phyloP scores from a whole-genome alignment of 1,140 invertebrate genomes.

The Heliothis virescens region DNA sequence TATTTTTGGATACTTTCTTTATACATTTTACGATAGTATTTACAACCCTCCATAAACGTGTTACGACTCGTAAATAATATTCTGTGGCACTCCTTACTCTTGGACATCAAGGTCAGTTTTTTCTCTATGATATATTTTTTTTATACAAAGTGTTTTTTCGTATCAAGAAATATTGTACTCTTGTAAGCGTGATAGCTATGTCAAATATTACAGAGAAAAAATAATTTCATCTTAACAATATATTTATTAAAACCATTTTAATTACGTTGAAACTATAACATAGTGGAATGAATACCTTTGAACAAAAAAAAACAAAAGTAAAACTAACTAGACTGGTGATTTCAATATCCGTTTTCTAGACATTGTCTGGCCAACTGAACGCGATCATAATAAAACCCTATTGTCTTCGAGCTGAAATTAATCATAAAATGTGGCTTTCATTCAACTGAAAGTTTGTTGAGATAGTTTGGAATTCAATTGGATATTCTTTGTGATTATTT shows the following conservation, averaged over 20 bases:
- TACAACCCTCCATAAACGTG: constrained; percentile 7
- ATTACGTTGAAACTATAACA: neutral
- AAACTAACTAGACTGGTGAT: constrained; percentile 7
- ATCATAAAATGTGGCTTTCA: neutral
- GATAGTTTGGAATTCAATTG: neutral
- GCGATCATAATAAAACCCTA: neutral
- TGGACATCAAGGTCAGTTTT: constrained; percentile 13
- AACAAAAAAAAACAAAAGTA: constrained; percentile 17
- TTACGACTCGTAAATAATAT: constrained; percentile 39
- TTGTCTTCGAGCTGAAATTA: neutral
- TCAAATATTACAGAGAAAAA: too few relatives aligned
- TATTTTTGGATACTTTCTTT: too few relatives aligned
- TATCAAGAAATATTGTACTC: too few relatives aligned
- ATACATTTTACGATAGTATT: neutral
- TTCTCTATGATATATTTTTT: too few relatives aligned
- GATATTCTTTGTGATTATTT: neutral
- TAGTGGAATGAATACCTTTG: neutral
- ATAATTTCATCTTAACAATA: neutral
- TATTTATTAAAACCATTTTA: too few relatives aligned
- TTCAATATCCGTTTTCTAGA: constrained; percentile 25
- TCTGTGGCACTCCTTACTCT: constrained; percentile 15
- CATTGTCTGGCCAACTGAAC: constrained; percentile 1
- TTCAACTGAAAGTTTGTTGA: neutral
- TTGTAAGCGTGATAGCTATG: neutral
- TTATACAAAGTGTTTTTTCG: too few relatives aligned